Conservation (phyloP, 2,797 vertebrate genomes). For the Melanotaenia trifasciata region DNA sequence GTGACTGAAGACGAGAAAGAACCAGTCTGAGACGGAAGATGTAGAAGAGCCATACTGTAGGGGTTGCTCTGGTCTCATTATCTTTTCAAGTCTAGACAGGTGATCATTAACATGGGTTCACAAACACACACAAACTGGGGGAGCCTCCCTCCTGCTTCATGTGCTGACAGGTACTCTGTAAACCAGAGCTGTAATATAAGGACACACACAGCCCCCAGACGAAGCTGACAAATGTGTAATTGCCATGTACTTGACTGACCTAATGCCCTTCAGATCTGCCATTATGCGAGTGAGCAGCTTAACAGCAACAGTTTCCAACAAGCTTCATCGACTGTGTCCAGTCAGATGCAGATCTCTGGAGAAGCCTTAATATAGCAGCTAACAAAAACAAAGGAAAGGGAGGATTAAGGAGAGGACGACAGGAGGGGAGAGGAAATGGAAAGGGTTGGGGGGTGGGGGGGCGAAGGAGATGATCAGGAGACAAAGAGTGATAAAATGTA, state of each 20-base stretch:
- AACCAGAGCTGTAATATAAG: slow-evolving; percentile 27
- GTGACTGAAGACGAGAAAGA: background rate
- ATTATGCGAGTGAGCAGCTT: slow-evolving; percentile 56
- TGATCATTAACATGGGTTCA: slow-evolving; percentile 59
- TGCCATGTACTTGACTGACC: slow-evolving; percentile 31
- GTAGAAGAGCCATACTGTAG: slow-evolving; percentile 25
- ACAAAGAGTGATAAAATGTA: background rate
- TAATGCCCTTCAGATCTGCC: slow-evolving; percentile 41
- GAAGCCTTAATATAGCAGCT: slow-evolving; percentile 26
- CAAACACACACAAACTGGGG: slow-evolving; percentile 32
- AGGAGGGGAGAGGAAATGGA: slow-evolving; percentile 19
- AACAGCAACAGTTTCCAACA: slow-evolving; percentile 37
- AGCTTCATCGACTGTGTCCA: slow-evolving; percentile 5
- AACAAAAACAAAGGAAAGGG: slow-evolving; percentile 54
- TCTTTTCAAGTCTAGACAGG: slow-evolving; percentile 69
- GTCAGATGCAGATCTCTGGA: slow-evolving; percentile 20
- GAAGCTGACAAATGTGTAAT: slow-evolving; percentile 47
- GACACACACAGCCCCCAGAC: slow-evolving; percentile 34
- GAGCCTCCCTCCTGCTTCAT: slow-evolving; percentile 47
- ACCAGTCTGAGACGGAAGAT: background rate
- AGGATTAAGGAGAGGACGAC: slow-evolving; percentile 43
- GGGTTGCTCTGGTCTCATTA: slow-evolving; percentile 55
- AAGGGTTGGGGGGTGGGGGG: background rate
- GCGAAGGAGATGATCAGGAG: background rate
- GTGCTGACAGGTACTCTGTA: slow-evolving; percentile 69